These are phyloP conservation scores for Ridgeia piscesae DNA, from an alignment of 1,140 invertebrate species.

Conservation along the genomic window DNA sequence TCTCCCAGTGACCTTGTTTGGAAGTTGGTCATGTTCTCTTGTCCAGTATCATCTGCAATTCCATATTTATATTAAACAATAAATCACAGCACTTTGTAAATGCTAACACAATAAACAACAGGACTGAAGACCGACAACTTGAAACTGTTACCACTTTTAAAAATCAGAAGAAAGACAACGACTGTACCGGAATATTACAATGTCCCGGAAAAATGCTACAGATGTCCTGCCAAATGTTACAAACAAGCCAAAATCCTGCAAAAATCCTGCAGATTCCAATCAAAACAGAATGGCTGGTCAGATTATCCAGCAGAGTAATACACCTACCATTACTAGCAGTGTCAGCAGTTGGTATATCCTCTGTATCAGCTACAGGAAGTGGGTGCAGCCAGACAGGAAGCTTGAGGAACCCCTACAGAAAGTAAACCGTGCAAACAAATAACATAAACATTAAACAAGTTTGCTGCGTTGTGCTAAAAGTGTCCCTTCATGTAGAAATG, in stretches of 20 bases:
- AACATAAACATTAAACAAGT: neutral
- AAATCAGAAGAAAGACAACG: too few relatives aligned
- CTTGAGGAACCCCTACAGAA: constrained; percentile 41
- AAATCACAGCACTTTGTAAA: neutral
- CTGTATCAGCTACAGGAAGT: constrained; percentile 20
- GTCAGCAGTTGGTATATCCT: neutral
- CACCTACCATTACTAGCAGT: neutral
- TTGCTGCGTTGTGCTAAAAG: neutral
- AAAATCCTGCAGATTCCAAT: too few relatives aligned
- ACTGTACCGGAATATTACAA: too few relatives aligned
- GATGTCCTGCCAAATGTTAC: too few relatives aligned
- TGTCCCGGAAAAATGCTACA: too few relatives aligned
- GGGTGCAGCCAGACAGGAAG: constrained; percentile 43
- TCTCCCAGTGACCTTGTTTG: constrained; percentile 35
- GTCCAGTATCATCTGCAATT: neutral
- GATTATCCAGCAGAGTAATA: neutral
- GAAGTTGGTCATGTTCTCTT: neutral
- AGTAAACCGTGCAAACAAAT: neutral
- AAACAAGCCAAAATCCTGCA: too few relatives aligned
- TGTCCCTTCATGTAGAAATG: neutral
- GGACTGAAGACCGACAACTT: neutral
- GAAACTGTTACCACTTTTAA: too few relatives aligned
- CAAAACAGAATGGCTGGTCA: too few relatives aligned
- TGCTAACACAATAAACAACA: neutral
- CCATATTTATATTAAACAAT: neutral